phyloP scores from a whole-genome alignment of 2,888 invertebrate genomes.

The Koerneria pararmatus region DNA sequence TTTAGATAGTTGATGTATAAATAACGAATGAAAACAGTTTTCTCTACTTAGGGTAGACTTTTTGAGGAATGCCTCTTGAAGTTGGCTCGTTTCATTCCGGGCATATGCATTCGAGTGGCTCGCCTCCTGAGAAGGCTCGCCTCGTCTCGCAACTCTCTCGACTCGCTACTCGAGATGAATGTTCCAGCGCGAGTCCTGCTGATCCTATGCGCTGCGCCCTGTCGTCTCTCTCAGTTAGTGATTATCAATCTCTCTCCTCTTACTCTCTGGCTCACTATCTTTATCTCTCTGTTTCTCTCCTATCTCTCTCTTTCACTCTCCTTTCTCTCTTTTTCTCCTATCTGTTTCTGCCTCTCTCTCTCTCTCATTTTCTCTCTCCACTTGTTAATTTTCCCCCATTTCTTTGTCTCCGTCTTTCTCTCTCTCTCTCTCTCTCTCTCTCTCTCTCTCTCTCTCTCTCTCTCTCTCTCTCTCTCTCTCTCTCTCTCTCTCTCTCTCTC shows the following conservation, averaged over 20 bases:
- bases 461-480: conserved; percentile 17
- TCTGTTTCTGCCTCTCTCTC: neutral
- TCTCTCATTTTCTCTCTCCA: neutral
- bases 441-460: conserved; percentile 24
- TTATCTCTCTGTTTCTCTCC: neutral
- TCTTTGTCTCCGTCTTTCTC: neutral
- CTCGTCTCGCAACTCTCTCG: conserved; percentile 25
- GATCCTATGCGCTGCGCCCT: conserved; percentile 38
- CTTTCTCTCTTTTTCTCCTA: too few species aligned
- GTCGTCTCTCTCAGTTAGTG: conserved; percentile 35
- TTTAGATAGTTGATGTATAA: neutral
- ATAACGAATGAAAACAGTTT: too few species aligned
- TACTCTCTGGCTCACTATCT: neutral
- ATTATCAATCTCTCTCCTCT: neutral
- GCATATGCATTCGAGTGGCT: conserved; percentile 24
- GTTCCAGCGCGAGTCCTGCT: conserved; percentile 45
- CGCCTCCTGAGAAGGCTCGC: conserved; percentile 27
- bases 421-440: neutral
- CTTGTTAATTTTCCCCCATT: too few species aligned
- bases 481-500: neutral
- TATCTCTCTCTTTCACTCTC: neutral
- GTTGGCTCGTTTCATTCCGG: too few species aligned
- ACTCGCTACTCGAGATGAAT: conserved; percentile 42
- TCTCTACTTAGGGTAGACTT: too few species aligned
- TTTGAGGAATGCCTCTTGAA: too few species aligned